Conservation (phyloP, 2,113 vertebrate genomes). For the Sturnira hondurensis region DNA sequence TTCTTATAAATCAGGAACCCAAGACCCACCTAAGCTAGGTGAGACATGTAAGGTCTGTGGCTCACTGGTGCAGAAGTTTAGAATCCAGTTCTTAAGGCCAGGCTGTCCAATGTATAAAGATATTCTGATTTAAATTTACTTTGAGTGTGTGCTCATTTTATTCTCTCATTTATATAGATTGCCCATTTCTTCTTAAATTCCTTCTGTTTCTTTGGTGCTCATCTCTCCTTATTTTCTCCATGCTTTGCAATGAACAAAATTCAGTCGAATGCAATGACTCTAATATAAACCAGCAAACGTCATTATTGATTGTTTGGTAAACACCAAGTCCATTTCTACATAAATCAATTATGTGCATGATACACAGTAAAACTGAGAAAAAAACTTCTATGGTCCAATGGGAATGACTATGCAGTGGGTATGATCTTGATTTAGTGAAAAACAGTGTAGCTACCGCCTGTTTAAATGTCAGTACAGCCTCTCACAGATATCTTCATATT, state of each 20-base stretch:
- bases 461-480: not conserved
- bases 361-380: not conserved
- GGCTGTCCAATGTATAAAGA: not conserved
- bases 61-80: not conserved
- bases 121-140: not conserved
- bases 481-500: not conserved
- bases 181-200: not conserved
- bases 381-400: not conserved
- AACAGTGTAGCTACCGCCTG: not conserved
- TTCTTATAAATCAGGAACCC: not conserved
- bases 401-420: not conserved
- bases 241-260: not conserved
- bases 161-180: not conserved
- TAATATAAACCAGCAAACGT: not conserved
- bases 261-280: not conserved
- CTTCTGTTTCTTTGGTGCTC: not conserved
- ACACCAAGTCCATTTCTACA: not conserved
- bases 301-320: not conserved
- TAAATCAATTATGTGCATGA: not conserved
- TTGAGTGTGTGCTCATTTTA: not conserved
- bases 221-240: not conserved
- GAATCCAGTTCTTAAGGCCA: not conserved
- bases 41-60: not conserved
- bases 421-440: not conserved
- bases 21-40: not conserved